A percentile compares a stretch with the other conserved stretches of the same genome.
phyloP scores from a whole-genome alignment of 1,140 invertebrate genomes.

The Ceratitis capitata region DNA sequence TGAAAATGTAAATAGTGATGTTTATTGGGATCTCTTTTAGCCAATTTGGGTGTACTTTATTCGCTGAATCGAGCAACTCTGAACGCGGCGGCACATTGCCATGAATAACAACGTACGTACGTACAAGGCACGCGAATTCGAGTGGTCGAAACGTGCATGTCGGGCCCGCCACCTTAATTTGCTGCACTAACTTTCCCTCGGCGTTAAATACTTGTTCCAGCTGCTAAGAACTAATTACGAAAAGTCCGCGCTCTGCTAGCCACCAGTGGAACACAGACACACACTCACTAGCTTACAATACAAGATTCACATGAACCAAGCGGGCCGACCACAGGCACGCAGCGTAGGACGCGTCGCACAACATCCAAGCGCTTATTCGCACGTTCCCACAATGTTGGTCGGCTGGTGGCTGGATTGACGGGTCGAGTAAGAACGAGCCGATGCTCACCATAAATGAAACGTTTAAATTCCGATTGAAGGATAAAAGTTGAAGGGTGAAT shows the following conservation, averaged over 20 bases:
- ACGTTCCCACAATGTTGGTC: not conserved
- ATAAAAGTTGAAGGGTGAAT: not conserved
- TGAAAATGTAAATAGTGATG: too few species aligned
- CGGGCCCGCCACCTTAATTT: not conserved
- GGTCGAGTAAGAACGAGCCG: not conserved
- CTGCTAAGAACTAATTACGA: conserved; percentile 30
- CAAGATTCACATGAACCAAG: not conserved
- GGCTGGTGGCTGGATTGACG: not conserved
- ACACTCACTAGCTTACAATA: not conserved
- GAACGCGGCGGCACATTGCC: not conserved
- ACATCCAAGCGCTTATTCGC: not conserved
- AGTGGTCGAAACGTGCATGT: not conserved
- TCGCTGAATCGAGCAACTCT: not conserved
- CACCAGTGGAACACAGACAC: not conserved
- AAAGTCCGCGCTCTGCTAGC: not conserved
- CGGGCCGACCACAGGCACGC: not conserved
- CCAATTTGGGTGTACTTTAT: not conserved
- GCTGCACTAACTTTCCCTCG: not conserved
- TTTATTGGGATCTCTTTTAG: too few species aligned
- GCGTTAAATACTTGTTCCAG: conserved; percentile 6
- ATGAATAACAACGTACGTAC: not conserved
- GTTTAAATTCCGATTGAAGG: conserved; percentile 23
- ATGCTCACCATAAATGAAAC: not conserved
- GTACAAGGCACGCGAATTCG: not conserved
- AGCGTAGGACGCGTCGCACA: not conserved